These are phyloP conservation scores for Calosoma granatense DNA, from an alignment of 1,140 invertebrate genomes.

Conservation along the genomic window DNA sequence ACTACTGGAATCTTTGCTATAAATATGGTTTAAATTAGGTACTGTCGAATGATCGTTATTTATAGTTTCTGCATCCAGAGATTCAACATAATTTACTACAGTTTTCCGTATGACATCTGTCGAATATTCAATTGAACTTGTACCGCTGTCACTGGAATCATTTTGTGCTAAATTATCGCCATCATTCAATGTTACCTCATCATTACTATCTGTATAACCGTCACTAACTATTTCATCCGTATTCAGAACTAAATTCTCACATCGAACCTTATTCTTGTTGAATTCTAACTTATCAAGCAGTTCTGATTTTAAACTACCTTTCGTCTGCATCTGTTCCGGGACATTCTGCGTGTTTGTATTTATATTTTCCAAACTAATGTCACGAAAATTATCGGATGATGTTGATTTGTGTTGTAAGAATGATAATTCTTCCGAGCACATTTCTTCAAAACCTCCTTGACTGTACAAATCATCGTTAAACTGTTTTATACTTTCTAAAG, in stretches of 20 bases:
- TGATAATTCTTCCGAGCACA: constrained; percentile 22
- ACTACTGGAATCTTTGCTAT: not conserved
- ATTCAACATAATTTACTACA: constrained; percentile 15
- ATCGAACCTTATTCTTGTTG: not conserved
- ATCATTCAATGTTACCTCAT: not conserved
- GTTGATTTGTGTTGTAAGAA: not conserved
- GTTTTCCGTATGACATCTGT: constrained; percentile 15
- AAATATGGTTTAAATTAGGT: constrained; percentile 3
- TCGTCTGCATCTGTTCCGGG: not conserved
- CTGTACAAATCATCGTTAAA: constrained; percentile 31
- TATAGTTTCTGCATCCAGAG: constrained; percentile 10
- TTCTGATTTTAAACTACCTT: constrained; percentile 5
- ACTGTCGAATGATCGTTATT: not conserved
- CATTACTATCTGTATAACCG: not conserved
- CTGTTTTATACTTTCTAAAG: constrained; percentile 31
- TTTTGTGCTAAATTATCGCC: not conserved
- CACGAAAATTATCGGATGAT: not conserved
- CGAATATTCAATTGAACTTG: constrained; percentile 2
- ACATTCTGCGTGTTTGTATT: not conserved
- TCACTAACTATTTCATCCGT: not conserved
- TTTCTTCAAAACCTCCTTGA: constrained; percentile 31
- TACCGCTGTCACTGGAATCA: constrained; percentile 7
- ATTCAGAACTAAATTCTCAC: not conserved
- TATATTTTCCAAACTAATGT: not conserved
- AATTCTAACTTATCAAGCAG: constrained; percentile 3